Evolutionary conservation across 1,140 invertebrate species (phyloP), one percentile per base, ranked within the genome.

Genomic region (Acyrthosiphon pisum): DNA sequence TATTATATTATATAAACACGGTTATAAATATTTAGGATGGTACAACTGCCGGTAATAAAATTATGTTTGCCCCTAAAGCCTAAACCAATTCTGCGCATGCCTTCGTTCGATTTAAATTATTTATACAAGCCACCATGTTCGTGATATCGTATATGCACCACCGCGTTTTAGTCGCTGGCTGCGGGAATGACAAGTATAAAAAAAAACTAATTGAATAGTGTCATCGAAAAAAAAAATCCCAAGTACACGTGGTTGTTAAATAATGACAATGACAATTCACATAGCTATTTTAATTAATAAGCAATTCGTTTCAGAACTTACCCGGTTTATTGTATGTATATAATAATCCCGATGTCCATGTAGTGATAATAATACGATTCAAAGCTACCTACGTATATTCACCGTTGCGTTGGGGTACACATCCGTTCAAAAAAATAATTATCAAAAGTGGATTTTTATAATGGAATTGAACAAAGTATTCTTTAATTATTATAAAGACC

Each of bases 401-500:
- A 2, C 18, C n/a, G 14, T 20, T 6, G n/a, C 37, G 35, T 37
- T 18, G 26, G 30, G 6, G 22, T 83, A 41, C 23, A 87, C 14
- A 6, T 86, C 26, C 4, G n/a, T 88, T 89, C 35, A 89, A 53
- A 53, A 89, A 56, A 89, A 56, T 56, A 89, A 89, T 56, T 41
- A 89, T 37, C 50, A 26, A 53, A 37, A 56, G 88, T 41, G 23
- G 4, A 56, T 56, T 89, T 84, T 26, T 56, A 56, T 41, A 41
- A 89, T 37, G 22, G 11, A 37, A 35, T 48, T 88, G 86, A 50
- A n/a, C 23, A 18, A 37, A 30, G 4, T 0, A 30, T 41, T 18
- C 56, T 91, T 76, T 76, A 91, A 91, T 76, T 41, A 68, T 68
- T 14, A 44, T 91, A 91, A 91, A n/a, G 6, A 44, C 18, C 90